Percentiles rank a stretch among this genome's conserved stretches.
Conservation (phyloP, 1,140 invertebrate genomes). For the Dendrolimus punctatus region DNA sequence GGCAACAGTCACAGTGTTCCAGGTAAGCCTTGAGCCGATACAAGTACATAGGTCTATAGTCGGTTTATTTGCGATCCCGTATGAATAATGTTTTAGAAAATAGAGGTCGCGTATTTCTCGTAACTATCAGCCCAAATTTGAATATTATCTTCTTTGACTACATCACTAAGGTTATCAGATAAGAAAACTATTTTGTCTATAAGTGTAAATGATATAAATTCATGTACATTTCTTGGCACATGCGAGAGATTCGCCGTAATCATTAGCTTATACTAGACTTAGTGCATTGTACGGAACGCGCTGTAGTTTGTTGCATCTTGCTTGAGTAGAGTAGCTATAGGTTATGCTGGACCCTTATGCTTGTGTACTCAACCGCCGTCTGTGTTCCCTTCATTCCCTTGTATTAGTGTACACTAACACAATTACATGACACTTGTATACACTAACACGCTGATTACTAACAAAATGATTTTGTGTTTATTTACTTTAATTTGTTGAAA, state of each 20-base stretch:
- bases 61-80: conserved; percentile 66
- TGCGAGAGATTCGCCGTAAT: conserved; percentile 50
- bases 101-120: conserved; percentile 58
- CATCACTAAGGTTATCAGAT: conserved; percentile 18
- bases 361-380: conserved; percentile 65
- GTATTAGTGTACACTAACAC: conserved; percentile 60
- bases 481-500: conserved; percentile 38
- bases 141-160: conserved; percentile 26
- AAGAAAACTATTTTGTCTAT: conserved; percentile 11
- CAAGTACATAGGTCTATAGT: conserved; percentile 48
- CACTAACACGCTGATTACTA: conserved; percentile 55
- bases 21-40: conserved; percentile 81
- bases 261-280: conserved; percentile 26
- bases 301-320: conserved; percentile 63
- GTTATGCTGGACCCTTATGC: conserved; percentile 55
- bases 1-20: conserved; percentile 96
- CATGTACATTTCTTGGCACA: conserved; percentile 14
- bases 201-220: conserved; percentile 1
- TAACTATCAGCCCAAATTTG: conserved; percentile 11
- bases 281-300: conserved; percentile 44
- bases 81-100: conserved; percentile 45
- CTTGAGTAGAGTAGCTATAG: conserved; percentile 40
- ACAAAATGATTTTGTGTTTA: conserved; percentile 35
- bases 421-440: conserved; percentile 48
- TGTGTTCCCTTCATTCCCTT: conserved; percentile 56